phyloP scores from a whole-genome alignment of 37 sponge, comb jelly and placozoan genomes.

The Cladorhizidae sp. region DNA sequence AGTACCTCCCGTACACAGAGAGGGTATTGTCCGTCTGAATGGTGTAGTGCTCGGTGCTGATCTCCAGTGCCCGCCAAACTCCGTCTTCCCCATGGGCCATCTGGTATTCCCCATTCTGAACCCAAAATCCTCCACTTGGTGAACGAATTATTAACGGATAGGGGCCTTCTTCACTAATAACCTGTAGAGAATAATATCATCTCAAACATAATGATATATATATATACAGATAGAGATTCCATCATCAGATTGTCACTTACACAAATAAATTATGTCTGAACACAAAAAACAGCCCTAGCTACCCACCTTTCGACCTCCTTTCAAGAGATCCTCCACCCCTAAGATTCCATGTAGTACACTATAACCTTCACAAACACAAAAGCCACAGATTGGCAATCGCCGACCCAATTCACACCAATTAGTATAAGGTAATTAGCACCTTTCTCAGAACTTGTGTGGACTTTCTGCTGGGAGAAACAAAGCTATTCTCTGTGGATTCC shows the following conservation, averaged over 20 bases:
- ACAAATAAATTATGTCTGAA: too few species aligned
- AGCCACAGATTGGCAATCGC: too few species aligned
- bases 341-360: too few species aligned
- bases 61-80: conserved; percentile 59
- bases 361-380: too few species aligned
- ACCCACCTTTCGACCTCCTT: too few species aligned
- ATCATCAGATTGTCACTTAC: not conserved
- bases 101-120: conserved; percentile 52
- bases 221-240: not conserved
- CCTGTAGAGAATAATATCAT: not conserved
- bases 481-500: not conserved
- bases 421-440: conserved; percentile 37
- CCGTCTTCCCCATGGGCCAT: conserved; percentile 40
- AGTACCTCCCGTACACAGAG: conserved; percentile 48
- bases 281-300: too few species aligned
- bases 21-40: conserved; percentile 43
- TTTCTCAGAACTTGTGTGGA: conserved; percentile 43
- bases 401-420: not conserved
- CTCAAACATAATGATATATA: too few species aligned
- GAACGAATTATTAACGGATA: conserved; percentile 47
- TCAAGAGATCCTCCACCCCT: too few species aligned
- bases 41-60: conserved; percentile 67
- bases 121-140: conserved; percentile 46
- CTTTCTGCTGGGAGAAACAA: conserved; percentile 30
- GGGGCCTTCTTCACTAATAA: conserved; percentile 46